phyloP scores from a whole-genome alignment of 2,797 vertebrate species.

The Hippocampus kuda region DNA sequence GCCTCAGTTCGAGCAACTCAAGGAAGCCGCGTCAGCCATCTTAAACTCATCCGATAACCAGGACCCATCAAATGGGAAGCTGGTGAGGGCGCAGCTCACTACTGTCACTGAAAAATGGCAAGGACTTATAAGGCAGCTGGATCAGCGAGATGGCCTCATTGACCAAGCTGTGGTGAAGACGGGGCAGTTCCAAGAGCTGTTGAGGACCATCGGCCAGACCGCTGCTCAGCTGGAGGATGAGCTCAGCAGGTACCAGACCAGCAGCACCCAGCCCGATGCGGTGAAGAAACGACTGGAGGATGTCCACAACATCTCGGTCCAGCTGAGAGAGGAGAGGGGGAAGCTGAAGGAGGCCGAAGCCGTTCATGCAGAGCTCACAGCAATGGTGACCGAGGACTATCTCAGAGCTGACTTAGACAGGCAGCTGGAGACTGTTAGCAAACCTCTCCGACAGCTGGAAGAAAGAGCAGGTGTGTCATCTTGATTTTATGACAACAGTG shows the following conservation, averaged over 20 bases:
- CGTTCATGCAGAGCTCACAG: slow-evolving; percentile 77
- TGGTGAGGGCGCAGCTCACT: slow-evolving; percentile 75
- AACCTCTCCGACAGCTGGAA: slow-evolving; percentile 82
- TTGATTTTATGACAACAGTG: slow-evolving; percentile 3
- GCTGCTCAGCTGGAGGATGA: slow-evolving; percentile 70
- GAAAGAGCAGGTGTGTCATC: slow-evolving; percentile 84
- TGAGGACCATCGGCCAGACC: slow-evolving; percentile 71
- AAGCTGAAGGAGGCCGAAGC: slow-evolving; percentile 74
- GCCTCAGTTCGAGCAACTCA: slow-evolving; percentile 84
- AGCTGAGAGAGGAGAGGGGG: slow-evolving; percentile 77
- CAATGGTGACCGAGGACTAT: slow-evolving; percentile 86
- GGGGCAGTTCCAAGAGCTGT: slow-evolving; percentile 78
- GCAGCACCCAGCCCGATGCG: slow-evolving; percentile 77
- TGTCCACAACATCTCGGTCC: slow-evolving; percentile 73
- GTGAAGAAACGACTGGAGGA: slow-evolving; percentile 83
- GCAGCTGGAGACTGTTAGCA: slow-evolving; percentile 83
- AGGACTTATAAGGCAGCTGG: slow-evolving; percentile 77
- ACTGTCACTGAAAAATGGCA: slow-evolving; percentile 84
- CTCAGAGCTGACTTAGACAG: slow-evolving; percentile 84
- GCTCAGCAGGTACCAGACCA: slow-evolving; percentile 69
- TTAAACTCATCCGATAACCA: slow-evolving; percentile 72
- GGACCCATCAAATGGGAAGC: slow-evolving; percentile 66
- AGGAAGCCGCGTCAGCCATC: slow-evolving; percentile 72
- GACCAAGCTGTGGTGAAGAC: slow-evolving; percentile 83
- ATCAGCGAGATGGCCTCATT: slow-evolving; percentile 76